Percentiles rank a stretch among this genome's conserved stretches.
These are phyloP conservation scores for Toxostoma redivivum DNA, from an alignment of 2,113 vertebrate species.

Conservation along the genomic window DNA sequence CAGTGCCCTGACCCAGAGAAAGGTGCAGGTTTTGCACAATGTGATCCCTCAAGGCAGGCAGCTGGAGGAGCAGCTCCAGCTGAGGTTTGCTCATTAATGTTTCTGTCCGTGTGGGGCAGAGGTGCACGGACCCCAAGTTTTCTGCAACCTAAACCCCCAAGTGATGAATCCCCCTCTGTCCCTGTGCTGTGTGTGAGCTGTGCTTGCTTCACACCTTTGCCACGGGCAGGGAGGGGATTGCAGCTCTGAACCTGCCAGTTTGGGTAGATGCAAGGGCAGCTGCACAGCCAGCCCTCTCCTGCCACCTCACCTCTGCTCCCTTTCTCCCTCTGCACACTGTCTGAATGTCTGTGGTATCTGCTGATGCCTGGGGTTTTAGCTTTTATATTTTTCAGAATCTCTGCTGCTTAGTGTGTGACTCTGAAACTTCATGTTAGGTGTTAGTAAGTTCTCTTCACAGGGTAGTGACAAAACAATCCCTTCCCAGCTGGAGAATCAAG, in stretches of 20 bases:
- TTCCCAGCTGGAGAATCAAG: too few relatives aligned
- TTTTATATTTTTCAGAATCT: too few relatives aligned
- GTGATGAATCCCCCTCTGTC: not conserved
- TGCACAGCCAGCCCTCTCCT: not conserved
- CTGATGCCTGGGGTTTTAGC: too few relatives aligned
- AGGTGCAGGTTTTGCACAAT: not conserved
- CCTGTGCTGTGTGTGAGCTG: not conserved
- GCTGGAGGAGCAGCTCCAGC: not conserved
- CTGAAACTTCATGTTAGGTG: too few relatives aligned
- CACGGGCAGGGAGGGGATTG: not conserved
- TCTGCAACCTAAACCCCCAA: not conserved
- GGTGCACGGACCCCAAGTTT: accelerated
- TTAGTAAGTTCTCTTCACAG: too few relatives aligned
- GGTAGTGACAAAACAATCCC: too few relatives aligned
- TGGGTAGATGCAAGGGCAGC: not conserved
- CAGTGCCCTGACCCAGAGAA: not conserved
- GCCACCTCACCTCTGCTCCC: not conserved
- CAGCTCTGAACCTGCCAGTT: not conserved
- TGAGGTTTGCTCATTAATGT: not conserved
- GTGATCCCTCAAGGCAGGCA: not conserved
- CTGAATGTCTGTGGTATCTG: not conserved
- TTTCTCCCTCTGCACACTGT: not conserved
- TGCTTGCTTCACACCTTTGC: not conserved
- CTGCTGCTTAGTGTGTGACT: too few relatives aligned
- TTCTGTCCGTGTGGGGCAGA: accelerated